Percentiles rank a stretch among this genome's conserved stretches.
phyloP scores from a whole-genome alignment of 2,797 vertebrate species.

The Tiaroga cobitis region DNA sequence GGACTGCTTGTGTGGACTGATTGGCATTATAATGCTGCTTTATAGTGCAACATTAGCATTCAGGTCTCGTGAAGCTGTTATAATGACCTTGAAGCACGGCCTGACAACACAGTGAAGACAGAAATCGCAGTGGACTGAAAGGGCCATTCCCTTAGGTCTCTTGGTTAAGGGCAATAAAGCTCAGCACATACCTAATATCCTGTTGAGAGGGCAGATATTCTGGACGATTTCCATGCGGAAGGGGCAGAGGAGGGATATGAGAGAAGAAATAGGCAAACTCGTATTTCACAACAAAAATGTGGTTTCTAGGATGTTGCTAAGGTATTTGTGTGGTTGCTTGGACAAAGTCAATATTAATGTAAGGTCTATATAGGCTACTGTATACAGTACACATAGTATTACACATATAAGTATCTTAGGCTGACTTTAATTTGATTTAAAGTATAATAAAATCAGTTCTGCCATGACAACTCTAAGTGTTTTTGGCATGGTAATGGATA shows the following conservation, averaged over 20 bases:
- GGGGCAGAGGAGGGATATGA: neutral
- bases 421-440: neutral
- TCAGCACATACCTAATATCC: conserved; percentile 19
- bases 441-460: neutral
- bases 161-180: conserved; percentile 37
- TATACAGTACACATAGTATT: neutral
- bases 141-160: conserved; percentile 24
- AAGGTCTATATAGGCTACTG: neutral
- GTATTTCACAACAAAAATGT: neutral
- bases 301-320: neutral
- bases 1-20: conserved; percentile 15
- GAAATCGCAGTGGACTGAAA: conserved; percentile 19
- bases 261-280: neutral
- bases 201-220: conserved; percentile 18
- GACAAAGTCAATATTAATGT: neutral
- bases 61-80: conserved; percentile 44
- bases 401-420: neutral
- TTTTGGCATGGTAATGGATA: no score
- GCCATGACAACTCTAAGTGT: no score
- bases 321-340: neutral
- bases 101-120: conserved; percentile 14
- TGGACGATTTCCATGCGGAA: neutral
- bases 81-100: conserved; percentile 56
- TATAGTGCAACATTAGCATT: conserved; percentile 53
- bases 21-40: conserved; percentile 40